Evolutionary conservation across 2,797 vertebrate species (phyloP).

Genomic region (Cryptoprocta ferox): DNA sequence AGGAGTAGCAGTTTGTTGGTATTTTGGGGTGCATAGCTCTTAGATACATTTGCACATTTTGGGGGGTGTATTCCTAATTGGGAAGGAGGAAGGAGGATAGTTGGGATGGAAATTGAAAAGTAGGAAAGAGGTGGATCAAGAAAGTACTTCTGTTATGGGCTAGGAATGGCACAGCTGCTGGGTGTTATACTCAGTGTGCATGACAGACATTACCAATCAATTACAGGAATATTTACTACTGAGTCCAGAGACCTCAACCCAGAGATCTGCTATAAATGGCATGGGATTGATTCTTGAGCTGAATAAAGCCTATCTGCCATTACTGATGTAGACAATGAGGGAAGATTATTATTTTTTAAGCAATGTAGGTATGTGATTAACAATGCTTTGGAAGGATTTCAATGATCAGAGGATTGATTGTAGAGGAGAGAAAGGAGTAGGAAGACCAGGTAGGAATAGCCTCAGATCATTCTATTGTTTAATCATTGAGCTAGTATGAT

Average conservation of each 20-base stretch:
- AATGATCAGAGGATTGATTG: background rate
- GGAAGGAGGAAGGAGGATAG: background rate
- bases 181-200: background rate
- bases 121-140: background rate
- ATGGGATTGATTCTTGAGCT: background rate
- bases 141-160: background rate
- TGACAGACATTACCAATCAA: background rate
- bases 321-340: background rate
- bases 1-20: background rate
- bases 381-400: background rate
- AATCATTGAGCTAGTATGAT: background rate
- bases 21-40: background rate
- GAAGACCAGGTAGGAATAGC: background rate
- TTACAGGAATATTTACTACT: background rate
- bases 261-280: background rate
- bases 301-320: background rate
- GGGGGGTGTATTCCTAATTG: background rate
- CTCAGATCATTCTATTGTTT: background rate
- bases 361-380: background rate
- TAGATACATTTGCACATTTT: background rate
- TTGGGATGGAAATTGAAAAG: background rate
- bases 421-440: background rate
- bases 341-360: background rate
- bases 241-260: background rate
- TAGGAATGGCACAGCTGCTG: background rate